phyloP scores from a whole-genome alignment of 2,888 invertebrate species.

The Folsomia candida region DNA sequence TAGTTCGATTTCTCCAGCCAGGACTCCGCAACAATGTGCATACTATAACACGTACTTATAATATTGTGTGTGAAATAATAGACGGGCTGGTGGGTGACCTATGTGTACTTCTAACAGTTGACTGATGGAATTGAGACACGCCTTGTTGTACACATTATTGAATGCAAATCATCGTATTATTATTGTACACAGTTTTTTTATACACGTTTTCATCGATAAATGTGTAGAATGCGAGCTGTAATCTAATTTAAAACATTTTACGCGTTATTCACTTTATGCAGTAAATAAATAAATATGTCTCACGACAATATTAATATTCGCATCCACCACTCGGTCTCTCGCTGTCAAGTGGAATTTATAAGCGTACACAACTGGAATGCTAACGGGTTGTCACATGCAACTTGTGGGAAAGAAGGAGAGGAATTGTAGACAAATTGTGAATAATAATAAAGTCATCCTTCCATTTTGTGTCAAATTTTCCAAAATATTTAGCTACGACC shows the following conservation, averaged over 20 bases:
- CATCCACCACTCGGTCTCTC: background rate
- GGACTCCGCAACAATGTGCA: too few species aligned
- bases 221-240: background rate
- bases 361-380: background rate
- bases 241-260: too few species aligned
- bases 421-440: background rate
- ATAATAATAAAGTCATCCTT: conserved; percentile 38
- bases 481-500: conserved; percentile 37
- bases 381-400: background rate
- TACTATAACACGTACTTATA: too few species aligned
- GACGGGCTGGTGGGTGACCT: too few species aligned
- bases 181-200: background rate
- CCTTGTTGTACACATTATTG: too few species aligned
- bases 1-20: too few species aligned
- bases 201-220: background rate
- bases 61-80: too few species aligned
- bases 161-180: too few species aligned
- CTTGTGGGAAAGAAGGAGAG: background rate
- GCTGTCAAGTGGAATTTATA: background rate
- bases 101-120: too few species aligned
- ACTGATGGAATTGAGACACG: background rate
- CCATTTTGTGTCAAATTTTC: conserved; percentile 39
- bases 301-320: background rate
- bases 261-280: too few species aligned
- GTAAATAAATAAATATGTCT: background rate